These are phyloP conservation scores for Cephus rjabovi DNA, from an alignment of 2,888 invertebrate species.

Conservation along the genomic window DNA sequence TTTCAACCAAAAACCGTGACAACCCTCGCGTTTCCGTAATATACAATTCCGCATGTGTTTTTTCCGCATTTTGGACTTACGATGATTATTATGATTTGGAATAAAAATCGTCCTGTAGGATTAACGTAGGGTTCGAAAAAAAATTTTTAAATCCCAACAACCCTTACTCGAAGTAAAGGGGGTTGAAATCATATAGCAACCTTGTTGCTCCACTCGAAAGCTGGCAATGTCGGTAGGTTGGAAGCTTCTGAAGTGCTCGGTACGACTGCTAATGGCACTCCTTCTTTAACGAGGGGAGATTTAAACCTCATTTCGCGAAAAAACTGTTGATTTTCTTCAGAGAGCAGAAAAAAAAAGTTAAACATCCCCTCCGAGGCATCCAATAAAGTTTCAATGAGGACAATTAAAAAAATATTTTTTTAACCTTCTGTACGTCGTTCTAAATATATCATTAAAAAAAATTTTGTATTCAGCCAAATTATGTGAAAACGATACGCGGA, in stretches of 20 bases:
- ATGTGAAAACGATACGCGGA: not conserved
- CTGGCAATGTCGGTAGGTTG: constrained; percentile 36
- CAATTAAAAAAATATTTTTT: not conserved
- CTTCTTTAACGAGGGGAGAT: constrained; percentile 41
- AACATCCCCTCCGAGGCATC: not conserved
- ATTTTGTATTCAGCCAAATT: not conserved
- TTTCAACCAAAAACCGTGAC: constrained; percentile 29
- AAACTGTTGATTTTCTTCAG: constrained; percentile 57
- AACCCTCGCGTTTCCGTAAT: not conserved
- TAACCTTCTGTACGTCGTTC: not conserved
- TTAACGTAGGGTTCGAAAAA: not conserved
- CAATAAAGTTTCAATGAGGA: not conserved
- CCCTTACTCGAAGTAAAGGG: not conserved
- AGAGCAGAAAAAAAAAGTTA: not conserved
- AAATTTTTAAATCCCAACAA: not conserved
- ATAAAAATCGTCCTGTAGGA: not conserved
- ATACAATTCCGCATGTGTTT: not conserved
- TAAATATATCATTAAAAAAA: not conserved
- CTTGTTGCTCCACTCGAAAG: constrained; percentile 44
- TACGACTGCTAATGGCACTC: constrained; percentile 54
- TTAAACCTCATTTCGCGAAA: constrained; percentile 57
- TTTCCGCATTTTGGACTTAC: not conserved
- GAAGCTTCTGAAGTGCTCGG: constrained; percentile 58
- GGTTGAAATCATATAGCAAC: constrained; percentile 13
- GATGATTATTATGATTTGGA: not conserved